phyloP scores from a whole-genome alignment of 2,113 vertebrate genomes.

The Scytalopus superciliaris region DNA sequence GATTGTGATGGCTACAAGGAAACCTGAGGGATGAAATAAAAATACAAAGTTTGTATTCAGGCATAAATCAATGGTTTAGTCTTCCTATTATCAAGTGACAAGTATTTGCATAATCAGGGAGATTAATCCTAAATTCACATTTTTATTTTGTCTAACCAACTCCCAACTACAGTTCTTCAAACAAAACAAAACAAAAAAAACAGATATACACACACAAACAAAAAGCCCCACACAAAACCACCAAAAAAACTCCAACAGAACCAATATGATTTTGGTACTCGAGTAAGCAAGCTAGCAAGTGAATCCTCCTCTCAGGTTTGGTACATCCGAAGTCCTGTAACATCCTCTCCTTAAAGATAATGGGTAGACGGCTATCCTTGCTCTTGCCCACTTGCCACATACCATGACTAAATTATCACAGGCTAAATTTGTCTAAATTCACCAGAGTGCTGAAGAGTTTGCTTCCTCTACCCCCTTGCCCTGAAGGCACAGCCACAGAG shows the following conservation, averaged over 20 bases:
- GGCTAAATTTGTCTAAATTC: background rate
- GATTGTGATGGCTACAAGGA: background rate
- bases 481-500: background rate
- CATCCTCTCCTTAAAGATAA: background rate
- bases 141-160: background rate
- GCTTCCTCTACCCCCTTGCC: accelerated
- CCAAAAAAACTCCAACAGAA: background rate
- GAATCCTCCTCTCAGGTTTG: background rate
- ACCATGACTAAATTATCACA: background rate
- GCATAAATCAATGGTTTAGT: background rate
- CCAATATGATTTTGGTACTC: background rate
- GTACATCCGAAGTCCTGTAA: background rate
- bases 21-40: background rate
- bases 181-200: background rate
- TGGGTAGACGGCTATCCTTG: background rate
- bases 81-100: background rate
- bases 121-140: background rate
- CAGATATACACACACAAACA: background rate
- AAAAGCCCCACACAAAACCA: background rate
- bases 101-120: background rate
- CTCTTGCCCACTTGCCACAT: background rate
- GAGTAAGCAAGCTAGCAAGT: background rate
- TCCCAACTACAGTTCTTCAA: background rate
- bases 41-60: background rate
- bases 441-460: background rate